These are phyloP conservation scores for Meliscaeva auricollis DNA, from an alignment of 2,888 invertebrate genomes.

Conservation along the genomic window DNA sequence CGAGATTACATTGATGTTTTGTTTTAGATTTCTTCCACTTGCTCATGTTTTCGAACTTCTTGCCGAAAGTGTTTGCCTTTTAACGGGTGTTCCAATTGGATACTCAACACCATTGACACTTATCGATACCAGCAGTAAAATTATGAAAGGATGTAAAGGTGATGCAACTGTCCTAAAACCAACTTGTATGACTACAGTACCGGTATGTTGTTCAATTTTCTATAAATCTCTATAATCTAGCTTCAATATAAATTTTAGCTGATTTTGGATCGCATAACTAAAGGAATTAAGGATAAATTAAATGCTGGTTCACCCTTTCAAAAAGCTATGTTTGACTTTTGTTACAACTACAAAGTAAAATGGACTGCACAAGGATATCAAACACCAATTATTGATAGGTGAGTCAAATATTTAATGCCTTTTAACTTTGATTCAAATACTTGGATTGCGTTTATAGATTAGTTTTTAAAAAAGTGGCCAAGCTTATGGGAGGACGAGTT, in stretches of 20 bases:
- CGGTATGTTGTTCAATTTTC: conserved; percentile 86
- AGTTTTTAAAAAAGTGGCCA: conserved; percentile 84
- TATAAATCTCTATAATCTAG: background rate
- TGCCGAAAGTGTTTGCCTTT: conserved; percentile 93
- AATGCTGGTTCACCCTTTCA: conserved; percentile 91
- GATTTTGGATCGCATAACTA: conserved; percentile 98
- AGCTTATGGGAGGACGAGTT: conserved; percentile 94
- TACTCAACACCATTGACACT: conserved; percentile 98
- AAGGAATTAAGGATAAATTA: conserved; percentile 98
- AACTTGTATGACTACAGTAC: conserved; percentile 98
- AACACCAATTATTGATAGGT: conserved; percentile 91
- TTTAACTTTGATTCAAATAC: background rate
- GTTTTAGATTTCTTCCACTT: conserved; percentile 92
- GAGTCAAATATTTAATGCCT: conserved; percentile 74
- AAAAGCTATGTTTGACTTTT: conserved; percentile 95
- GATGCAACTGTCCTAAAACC: conserved; percentile 96
- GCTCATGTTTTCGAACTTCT: conserved; percentile 98
- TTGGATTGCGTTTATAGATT: conserved; percentile 78
- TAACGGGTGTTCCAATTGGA: conserved; percentile 96
- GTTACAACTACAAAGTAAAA: conserved; percentile 95
- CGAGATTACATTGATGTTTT: background rate
- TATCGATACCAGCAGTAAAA: conserved; percentile 96
- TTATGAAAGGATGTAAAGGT: conserved; percentile 96
- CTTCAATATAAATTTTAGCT: conserved; percentile 85
- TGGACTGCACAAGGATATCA: conserved; percentile 93